A percentile compares a stretch with the other conserved stretches of the same genome.
These are phyloP conservation scores for Andrena cerasifolii DNA, from an alignment of 1,140 invertebrate species.

Conservation along the genomic window DNA sequence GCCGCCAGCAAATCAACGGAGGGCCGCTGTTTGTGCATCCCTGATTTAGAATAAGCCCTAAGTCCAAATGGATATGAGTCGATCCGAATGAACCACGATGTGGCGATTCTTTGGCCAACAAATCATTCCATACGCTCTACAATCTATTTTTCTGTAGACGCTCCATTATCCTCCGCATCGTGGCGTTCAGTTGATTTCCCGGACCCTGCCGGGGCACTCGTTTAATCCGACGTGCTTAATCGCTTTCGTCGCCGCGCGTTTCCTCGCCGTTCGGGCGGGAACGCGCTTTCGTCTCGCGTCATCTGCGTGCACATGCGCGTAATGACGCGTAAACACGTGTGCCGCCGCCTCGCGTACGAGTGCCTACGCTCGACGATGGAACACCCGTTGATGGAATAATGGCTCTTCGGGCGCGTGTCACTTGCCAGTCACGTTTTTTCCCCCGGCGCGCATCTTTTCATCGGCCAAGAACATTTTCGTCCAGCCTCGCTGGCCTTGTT, in stretches of 20 bases:
- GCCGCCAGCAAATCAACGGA: too few relatives aligned
- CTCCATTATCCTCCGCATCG: too few relatives aligned
- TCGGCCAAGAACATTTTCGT: neutral
- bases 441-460: neutral
- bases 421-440: slow-evolving; percentile 8
- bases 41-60: too few relatives aligned
- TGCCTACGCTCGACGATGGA: neutral
- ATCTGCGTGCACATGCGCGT: slow-evolving; percentile 30
- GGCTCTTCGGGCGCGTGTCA: slow-evolving; percentile 32
- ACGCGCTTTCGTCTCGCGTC: slow-evolving; percentile 43
- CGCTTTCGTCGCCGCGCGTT: slow-evolving; percentile 6
- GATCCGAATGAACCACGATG: too few relatives aligned
- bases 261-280: neutral
- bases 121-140: too few relatives aligned
- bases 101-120: too few relatives aligned
- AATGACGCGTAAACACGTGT: slow-evolving; percentile 41
- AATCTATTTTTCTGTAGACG: too few relatives aligned
- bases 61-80: too few relatives aligned
- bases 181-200: neutral
- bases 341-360: slow-evolving; percentile 10
- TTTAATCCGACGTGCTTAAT: neutral
- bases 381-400: slow-evolving; percentile 36
- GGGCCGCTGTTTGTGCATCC: too few relatives aligned
- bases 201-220: neutral
- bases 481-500: too few relatives aligned